Evolutionary conservation across 2,888 invertebrate genomes (phyloP).

Genomic region (Cistogaster globosa): DNA sequence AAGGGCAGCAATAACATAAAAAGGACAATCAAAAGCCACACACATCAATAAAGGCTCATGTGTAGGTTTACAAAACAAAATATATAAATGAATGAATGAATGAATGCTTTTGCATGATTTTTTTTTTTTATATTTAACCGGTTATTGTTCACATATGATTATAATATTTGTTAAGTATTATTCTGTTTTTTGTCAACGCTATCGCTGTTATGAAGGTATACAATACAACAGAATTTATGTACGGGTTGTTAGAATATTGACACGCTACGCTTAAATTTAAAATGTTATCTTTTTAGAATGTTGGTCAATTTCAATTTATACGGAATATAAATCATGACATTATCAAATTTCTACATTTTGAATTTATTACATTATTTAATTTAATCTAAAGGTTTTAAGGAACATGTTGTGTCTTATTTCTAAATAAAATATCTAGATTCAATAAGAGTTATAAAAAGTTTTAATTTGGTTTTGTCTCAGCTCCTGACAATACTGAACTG

Average conservation of each 20-base stretch:
- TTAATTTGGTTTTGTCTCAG: no score
- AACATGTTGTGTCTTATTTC: no score
- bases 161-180: conserved; percentile 63
- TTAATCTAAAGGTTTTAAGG: no score
- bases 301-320: background rate
- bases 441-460: no score
- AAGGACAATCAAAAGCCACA: conserved; percentile 61
- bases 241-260: conserved; percentile 23
- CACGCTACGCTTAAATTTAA: background rate
- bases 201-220: conserved; percentile 54
- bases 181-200: conserved; percentile 13
- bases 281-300: background rate
- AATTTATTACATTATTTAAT: no score
- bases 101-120: conserved; percentile 51
- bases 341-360: no score
- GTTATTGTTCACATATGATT: conserved; percentile 59
- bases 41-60: conserved; percentile 61
- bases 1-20: conserved; percentile 53
- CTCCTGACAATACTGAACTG: no score
- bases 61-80: conserved; percentile 42
- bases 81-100: conserved; percentile 22
- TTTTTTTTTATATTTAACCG: conserved; percentile 46
- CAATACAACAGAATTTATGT: conserved; percentile 41
- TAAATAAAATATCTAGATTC: no score
- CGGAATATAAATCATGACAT: background rate